Evolutionary conservation across 1,140 invertebrate species (phyloP).

Genomic region (Lepidurus couesii): DNA sequence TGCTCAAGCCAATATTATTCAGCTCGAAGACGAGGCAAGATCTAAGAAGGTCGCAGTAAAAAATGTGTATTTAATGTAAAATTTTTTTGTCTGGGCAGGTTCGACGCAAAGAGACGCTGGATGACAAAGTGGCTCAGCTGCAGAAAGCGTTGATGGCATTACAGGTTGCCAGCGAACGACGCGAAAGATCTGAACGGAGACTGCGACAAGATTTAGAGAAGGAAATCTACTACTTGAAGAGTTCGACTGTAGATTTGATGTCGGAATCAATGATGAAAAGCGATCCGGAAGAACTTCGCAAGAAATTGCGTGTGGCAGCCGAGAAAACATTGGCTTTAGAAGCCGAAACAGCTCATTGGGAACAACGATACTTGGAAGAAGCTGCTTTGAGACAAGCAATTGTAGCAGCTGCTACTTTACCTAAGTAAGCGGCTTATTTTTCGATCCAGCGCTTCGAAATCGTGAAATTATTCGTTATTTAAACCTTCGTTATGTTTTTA

Average conservation of each 20-base stretch:
- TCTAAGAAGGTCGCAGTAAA: not conserved
- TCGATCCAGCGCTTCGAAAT: not conserved
- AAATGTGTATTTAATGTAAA: not conserved
- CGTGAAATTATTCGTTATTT: too few species aligned
- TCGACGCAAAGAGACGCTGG: constrained; percentile 18
- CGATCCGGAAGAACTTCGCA: constrained; percentile 52
- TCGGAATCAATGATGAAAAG: constrained; percentile 37
- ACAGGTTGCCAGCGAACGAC: constrained; percentile 72
- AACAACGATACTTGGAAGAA: constrained; percentile 80
- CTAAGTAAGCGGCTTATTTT: constrained; percentile 56
- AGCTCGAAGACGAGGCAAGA: constrained; percentile 78
- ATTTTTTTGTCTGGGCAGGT: constrained; percentile 16
- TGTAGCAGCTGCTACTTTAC: constrained; percentile 75
- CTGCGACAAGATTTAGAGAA: constrained; percentile 70
- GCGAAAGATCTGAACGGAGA: constrained; percentile 76
- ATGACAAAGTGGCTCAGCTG: constrained; percentile 62
- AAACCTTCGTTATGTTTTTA: too few species aligned
- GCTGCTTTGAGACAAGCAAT: constrained; percentile 73
- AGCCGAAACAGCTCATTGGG: constrained; percentile 78
- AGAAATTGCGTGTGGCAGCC: constrained; percentile 64
- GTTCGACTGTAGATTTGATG: constrained; percentile 49
- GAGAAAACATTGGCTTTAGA: constrained; percentile 74
- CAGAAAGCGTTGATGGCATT: constrained; percentile 75
- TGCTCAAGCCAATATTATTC: constrained; percentile 79
- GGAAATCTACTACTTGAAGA: constrained; percentile 58